A percentile compares a stretch with the other conserved stretches of the same genome.
phyloP scores from a whole-genome alignment of 2,888 invertebrate species.

The Neelides folsomi region DNA sequence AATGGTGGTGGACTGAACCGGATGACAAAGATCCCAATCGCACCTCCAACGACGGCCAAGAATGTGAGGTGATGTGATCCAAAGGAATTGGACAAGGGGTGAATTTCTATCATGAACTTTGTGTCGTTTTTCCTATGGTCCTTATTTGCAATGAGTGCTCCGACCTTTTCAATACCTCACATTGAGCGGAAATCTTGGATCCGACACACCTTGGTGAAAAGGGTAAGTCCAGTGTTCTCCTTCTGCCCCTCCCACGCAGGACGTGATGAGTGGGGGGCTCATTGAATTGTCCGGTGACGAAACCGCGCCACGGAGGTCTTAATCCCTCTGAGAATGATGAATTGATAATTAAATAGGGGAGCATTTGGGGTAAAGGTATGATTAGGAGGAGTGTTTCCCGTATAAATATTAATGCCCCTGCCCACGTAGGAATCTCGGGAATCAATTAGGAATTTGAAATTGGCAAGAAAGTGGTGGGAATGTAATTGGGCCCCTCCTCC shows the following conservation, averaged over 20 bases:
- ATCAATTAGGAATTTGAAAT: too few species aligned
- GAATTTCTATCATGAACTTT: conserved; percentile 12
- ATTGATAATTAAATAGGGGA: background rate
- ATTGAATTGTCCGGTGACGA: too few species aligned
- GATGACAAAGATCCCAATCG: background rate
- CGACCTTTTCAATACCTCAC: conserved; percentile 12
- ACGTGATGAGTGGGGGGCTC: background rate
- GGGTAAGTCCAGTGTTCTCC: conserved; percentile 1
- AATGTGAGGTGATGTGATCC: background rate
- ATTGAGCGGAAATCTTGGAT: conserved; percentile 18
- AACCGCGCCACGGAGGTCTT: background rate
- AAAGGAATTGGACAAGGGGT: too few species aligned
- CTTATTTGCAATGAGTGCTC: conserved; percentile 9
- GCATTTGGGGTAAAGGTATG: too few species aligned
- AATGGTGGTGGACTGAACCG: conserved; percentile 2
- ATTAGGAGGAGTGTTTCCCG: too few species aligned
- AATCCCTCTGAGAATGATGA: background rate
- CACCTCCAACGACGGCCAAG: too few species aligned
- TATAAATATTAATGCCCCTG: too few species aligned
- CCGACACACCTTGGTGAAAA: conserved; percentile 4
- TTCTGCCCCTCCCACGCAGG: too few species aligned
- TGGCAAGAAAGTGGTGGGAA: too few species aligned
- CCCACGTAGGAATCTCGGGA: too few species aligned
- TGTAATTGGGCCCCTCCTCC: too few species aligned
- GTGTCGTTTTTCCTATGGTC: conserved; percentile 9